Base-by-base conservation (phyloP, 37 sponge, comb jelly and placozoan species). In the Eunapius fragilis region DNA sequence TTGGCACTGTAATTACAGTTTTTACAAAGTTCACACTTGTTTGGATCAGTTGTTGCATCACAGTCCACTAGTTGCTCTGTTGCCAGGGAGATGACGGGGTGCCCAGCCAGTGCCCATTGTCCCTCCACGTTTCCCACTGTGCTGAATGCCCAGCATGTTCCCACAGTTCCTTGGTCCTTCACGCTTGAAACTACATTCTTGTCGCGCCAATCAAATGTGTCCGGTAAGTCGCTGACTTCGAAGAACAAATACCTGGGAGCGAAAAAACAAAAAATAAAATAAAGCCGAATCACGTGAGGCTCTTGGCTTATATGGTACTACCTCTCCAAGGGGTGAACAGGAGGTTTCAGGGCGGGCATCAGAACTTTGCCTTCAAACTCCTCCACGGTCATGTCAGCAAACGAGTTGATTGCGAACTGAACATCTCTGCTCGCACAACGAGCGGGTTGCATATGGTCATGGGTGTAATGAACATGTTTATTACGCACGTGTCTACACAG, bases 111-210 rank as follows among this genome's bases (percentile, higher is more conserved):
- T 10, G 96, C 96, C 96, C 96, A 95, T 78, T 92, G 93, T 19
- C 96, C 92, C 78, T 95, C 96, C 17, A 95, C 67, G 72, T 95
- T 95, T 23, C 85, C 92, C 32, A 87, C 85, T 0, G 96, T 92
- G 75, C 96, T 90, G 76, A 95, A 95, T 12, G 96, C 96, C 96
- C 96, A 95, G 79, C 96, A 95, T 1, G 96, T 76, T 24, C 96
- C 96, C 0, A 71, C 92, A 26, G 86, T 50, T 0, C 96, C 96
- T 72, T 95, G 96, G 68, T 95, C 88, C 83, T 95, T 95, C 35
- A 95, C 93, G 12, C 81, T 69, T 0, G 96, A 74, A 17, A 95
- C 88, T 31, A 92, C 92, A 0, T 71, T 45, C 72, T 84, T 86
- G 9, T 83, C 85, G 27, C 96, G 79, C 96, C 96, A 95, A 79